Base-by-base conservation (phyloP, 2,113 vertebrate species). In the Hippocampus mohnikei region DNA sequence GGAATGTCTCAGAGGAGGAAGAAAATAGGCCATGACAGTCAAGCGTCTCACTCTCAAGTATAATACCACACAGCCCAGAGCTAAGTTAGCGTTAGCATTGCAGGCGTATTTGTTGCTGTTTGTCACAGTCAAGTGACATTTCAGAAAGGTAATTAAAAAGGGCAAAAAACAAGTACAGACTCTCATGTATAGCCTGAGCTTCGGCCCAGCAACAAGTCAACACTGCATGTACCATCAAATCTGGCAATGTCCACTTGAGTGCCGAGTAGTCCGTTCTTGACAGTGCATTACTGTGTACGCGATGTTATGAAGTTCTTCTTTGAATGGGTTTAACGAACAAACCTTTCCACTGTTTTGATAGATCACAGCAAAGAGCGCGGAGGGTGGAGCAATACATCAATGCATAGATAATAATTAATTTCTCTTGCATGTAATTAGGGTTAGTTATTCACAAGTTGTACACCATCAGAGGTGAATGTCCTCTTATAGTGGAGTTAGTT, bases 321-420 rank as follows among this genome's bases (percentile, higher is more conserved):
- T 55, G 52, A 55, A 55, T 4, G 29, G 23, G 66, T 37, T 67
- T 56, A 25, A 67, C n/a, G 2, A 44, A 69, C 69, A 67, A 25
- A 48, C 23, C 58, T 69, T 46, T 76, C 52, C 56, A 69, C 72
- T 25, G 21, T 84, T 83, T 81, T 84, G 82, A 90, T 82, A 87
- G 84, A 90, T 90, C 80, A 82, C 85, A 87, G 87, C 85, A 74
- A 85, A 80, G 76, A 79, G 81, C 77, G 84, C 72, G 79, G 74
- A 77, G 85, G 89, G 87, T 55, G 52, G 52, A 55, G 87, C 87
- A 83, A 84, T 89, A 81, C 75, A 71, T 66, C 87, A 83, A 84
- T 89, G 83, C 75, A 71, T 66, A 82, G 33, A 72, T 92, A 75
- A 88, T 88, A 87, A 90, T 90, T 87, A 7, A 89, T 90, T 21